These are phyloP conservation scores for Podarcis raffonei DNA, from an alignment of 2,113 vertebrate genomes.

Conservation along the genomic window DNA sequence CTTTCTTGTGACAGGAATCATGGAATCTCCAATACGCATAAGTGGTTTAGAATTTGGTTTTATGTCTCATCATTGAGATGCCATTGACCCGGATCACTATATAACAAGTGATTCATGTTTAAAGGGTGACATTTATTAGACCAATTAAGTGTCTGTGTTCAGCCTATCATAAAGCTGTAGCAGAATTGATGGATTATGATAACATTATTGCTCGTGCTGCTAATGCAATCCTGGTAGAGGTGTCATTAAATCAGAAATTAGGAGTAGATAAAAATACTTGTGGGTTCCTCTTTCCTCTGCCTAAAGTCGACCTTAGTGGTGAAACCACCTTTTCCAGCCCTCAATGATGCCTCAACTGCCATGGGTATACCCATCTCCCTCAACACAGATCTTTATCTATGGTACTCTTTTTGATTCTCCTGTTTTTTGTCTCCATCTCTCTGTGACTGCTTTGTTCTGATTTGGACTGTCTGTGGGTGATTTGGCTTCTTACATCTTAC, in stretches of 20 bases:
- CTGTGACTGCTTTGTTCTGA: no score
- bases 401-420: no score
- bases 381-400: neutral
- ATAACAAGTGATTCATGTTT: constrained; percentile 55
- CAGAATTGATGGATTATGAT: constrained; percentile 8
- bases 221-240: constrained; percentile 30
- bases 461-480: no score
- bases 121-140: constrained; percentile 17
- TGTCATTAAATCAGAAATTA: constrained; percentile 50
- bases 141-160: constrained; percentile 52
- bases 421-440: no score
- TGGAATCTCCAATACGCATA: constrained; percentile 16
- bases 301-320: constrained; percentile 27
- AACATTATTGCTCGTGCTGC: constrained; percentile 41
- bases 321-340: constrained; percentile 4
- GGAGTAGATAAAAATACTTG: constrained; percentile 44
- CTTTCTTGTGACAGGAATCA: constrained; percentile 3
- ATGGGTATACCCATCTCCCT: constrained; percentile 3
- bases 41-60: constrained; percentile 7
- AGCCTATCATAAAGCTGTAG: constrained; percentile 48
- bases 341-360: neutral
- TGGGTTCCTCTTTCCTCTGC: neutral
- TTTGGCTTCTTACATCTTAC: no score
- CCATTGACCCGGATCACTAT: constrained; percentile 26
- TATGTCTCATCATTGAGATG: constrained; percentile 53